phyloP scores from a whole-genome alignment of 2,797 vertebrate genomes.

The Coreius guichenoti region DNA sequence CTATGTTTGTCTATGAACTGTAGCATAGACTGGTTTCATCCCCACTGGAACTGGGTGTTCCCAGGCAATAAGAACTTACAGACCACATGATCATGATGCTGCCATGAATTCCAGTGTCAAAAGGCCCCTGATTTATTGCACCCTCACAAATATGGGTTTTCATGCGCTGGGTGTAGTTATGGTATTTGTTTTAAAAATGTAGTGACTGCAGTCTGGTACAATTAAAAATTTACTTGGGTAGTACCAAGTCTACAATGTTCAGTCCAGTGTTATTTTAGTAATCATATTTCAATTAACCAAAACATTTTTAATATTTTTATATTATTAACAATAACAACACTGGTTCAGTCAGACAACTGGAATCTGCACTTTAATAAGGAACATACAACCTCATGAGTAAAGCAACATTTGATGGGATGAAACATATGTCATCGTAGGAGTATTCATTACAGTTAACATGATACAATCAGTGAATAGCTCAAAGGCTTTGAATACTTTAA shows the following conservation, averaged over 20 bases:
- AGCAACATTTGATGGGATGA: neutral
- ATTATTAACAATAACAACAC: neutral
- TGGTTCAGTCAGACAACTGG: neutral
- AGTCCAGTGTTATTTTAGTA: neutral
- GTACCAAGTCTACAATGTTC: neutral
- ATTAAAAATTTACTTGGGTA: neutral
- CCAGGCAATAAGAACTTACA: conserved; percentile 29
- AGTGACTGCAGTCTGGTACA: neutral
- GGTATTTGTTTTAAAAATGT: neutral
- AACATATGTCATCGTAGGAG: neutral
- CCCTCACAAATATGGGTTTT: conserved; percentile 11
- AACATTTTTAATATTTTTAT: neutral
- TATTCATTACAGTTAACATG: neutral
- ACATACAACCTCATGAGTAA: neutral
- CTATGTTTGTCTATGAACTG: conserved; percentile 1
- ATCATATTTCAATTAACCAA: neutral
- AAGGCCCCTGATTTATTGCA: conserved; percentile 59
- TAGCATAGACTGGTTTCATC: neutral
- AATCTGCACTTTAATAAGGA: neutral
- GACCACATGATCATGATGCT: conserved; percentile 51
- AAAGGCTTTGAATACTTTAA: neutral
- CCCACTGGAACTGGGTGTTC: conserved; percentile 9
- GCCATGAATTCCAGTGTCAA: conserved; percentile 66
- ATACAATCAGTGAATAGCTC: neutral
- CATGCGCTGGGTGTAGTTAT: neutral